Evolutionary conservation across 2,113 vertebrate species (phyloP), one percentile per base, ranked within the genome.

Genomic region (Hiodon tergisus): DNA sequence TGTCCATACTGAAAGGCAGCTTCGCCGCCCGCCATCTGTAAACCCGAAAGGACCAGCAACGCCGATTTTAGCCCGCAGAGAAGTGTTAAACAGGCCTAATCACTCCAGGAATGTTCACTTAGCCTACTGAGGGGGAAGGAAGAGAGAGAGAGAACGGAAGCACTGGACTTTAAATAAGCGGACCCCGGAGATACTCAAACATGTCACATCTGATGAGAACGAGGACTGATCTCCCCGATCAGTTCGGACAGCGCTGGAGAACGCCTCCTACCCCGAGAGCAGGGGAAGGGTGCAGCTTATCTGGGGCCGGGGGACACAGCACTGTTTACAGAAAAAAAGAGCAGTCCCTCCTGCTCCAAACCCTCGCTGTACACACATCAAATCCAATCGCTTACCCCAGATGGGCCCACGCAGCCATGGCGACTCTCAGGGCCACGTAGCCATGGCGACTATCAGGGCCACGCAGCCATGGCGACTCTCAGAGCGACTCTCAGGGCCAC

Each of bases 101-200:
- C 82, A 81, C 81, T 82, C 79, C 82, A 77, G 77, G 79, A 83
- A 81, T 82, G 79, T 80, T 81, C 81, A 83, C 79, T 81, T 80
- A 76, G 78, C 76, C 72, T 63, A 50, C 47, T 31, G 53, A 63
- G 79, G 31, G 72, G 6, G 14, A 9, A 9, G 73, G 70, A 31
- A 7, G 51, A 63, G 52, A 11, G 14, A 50, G 50, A 51, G 57
- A 50, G n/a, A 71, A 78, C 72, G 73, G 78, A 74, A 72, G 78
- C 76, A 79, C 54, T 76, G 80, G 76, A 81, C 79, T 81, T 75
- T 81, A 77, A 86, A 79, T 83, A 84, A 83, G 76, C 61, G 63
- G 72, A 74, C 79, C 83, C 83, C 61, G 76, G 79, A 79, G 80
- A 81, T 72, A 71, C 60, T 54, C 73, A 72, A 77, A 76, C 76